These are phyloP conservation scores for Ataeniobius toweri DNA, from an alignment of 2,797 vertebrate genomes.

Conservation along the genomic window DNA sequence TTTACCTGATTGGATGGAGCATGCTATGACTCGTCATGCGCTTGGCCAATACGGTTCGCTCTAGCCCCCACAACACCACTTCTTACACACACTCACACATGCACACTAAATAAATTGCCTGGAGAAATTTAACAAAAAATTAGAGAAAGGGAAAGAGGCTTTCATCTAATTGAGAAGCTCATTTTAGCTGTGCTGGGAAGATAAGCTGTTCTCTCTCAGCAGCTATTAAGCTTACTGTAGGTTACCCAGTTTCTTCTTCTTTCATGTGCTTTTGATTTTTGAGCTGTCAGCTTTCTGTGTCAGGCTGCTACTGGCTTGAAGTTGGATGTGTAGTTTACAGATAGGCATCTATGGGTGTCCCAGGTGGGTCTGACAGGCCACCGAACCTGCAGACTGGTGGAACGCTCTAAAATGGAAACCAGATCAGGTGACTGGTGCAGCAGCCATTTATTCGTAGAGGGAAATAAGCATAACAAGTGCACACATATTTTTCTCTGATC, in stretches of 20 bases:
- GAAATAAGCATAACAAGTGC: neutral
- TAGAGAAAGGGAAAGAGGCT: constrained; percentile 72
- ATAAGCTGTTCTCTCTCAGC: constrained; percentile 78
- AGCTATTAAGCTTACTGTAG: constrained; percentile 72
- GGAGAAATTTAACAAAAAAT: constrained; percentile 80
- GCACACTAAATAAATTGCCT: constrained; percentile 78
- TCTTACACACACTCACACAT: neutral
- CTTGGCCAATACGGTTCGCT: constrained; percentile 68
- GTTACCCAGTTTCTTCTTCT: constrained; percentile 57
- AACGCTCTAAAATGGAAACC: constrained; percentile 66
- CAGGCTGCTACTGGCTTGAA: constrained; percentile 27
- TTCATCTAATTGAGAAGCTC: constrained; percentile 81
- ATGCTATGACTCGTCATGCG: constrained; percentile 61
- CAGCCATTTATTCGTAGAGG: constrained; percentile 33
- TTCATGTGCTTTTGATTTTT: constrained; percentile 26
- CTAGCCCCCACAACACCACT: constrained; percentile 21
- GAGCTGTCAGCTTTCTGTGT: constrained; percentile 42
- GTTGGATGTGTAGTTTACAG: constrained; percentile 21
- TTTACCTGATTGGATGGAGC: constrained; percentile 69
- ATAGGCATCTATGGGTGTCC: constrained; percentile 2
- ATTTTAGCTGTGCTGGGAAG: constrained; percentile 79
- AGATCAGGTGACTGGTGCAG: constrained; percentile 62
- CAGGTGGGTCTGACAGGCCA: constrained; percentile 10
- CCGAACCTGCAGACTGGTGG: constrained; percentile 35
- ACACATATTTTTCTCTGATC: neutral